Conservation (phyloP, 1,140 invertebrate genomes). For the Aradophagus sp. region DNA sequence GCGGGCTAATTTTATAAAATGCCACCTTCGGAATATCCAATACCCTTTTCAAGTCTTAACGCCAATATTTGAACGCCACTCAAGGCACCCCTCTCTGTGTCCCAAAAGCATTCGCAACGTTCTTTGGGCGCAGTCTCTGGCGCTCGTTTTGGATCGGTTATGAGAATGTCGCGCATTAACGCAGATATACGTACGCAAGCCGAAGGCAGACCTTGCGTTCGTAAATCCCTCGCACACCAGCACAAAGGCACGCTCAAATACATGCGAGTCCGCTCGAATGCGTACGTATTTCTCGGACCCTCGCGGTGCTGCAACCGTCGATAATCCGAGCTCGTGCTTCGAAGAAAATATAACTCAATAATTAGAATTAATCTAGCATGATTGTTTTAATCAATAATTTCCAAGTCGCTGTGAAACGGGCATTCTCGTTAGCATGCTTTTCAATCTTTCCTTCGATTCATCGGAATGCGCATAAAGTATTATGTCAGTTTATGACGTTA, state of each 20-base stretch:
- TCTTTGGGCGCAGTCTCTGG: constrained; percentile 19
- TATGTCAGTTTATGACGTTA: too few relatives aligned
- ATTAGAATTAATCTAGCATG: constrained; percentile 17
- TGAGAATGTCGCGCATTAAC: constrained; percentile 54
- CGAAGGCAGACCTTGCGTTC: constrained; percentile 43
- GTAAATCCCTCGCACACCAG: constrained; percentile 51
- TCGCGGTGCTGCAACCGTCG: constrained; percentile 35
- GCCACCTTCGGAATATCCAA: constrained; percentile 10
- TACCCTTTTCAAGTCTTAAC: constrained; percentile 25
- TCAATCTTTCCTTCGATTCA: too few relatives aligned
- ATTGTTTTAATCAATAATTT: too few relatives aligned
- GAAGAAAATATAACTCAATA: constrained; percentile 38
- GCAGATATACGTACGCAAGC: constrained; percentile 52
- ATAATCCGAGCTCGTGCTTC: constrained; percentile 41
- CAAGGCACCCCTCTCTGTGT: constrained; percentile 15
- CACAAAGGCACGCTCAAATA: constrained; percentile 12
- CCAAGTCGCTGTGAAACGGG: too few relatives aligned
- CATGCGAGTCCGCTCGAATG: constrained; percentile 14
- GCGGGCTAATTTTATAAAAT: constrained; percentile 29
- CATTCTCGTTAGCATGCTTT: too few relatives aligned
- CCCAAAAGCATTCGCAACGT: constrained; percentile 25
- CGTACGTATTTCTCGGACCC: constrained; percentile 35
- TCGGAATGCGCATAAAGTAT: too few relatives aligned
- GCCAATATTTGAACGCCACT: constrained; percentile 43
- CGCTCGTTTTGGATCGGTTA: constrained; percentile 42